A percentile compares a stretch with the other conserved stretches of the same genome.
phyloP scores from a whole-genome alignment of 2,797 vertebrate genomes.

The Antrozous pallidus region DNA sequence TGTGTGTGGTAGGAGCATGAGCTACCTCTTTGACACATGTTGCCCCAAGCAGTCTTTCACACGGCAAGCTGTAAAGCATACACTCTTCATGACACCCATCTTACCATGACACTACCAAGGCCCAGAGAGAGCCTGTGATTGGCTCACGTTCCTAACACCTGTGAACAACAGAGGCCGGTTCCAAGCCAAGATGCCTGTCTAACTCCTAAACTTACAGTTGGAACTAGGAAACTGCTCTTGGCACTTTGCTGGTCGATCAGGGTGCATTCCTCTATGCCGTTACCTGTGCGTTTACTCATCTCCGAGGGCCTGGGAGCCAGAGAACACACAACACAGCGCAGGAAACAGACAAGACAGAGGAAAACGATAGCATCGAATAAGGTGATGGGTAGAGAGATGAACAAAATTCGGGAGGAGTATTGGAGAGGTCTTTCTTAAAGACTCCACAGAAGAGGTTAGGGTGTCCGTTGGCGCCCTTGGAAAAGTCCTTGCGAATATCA shows the following conservation, averaged over 20 bases:
- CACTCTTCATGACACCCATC: not conserved
- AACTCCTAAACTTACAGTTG: not conserved
- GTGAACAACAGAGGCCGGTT: not conserved
- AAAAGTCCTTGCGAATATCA: not conserved
- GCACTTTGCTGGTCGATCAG: not conserved
- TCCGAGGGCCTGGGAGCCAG: not conserved
- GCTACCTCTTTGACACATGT: not conserved
- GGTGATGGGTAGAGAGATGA: not conserved
- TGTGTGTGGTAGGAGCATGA: accelerated
- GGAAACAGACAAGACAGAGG: not conserved
- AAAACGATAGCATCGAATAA: not conserved
- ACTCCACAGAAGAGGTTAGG: not conserved
- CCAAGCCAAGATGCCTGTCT: not conserved
- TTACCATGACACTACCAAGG: not conserved
- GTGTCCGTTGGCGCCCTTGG: not conserved
- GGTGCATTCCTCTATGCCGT: not conserved
- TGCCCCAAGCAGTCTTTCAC: not conserved
- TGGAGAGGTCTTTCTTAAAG: not conserved
- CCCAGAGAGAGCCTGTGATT: not conserved
- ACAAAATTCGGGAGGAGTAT: not conserved
- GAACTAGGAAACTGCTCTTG: not conserved
- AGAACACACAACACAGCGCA: accelerated
- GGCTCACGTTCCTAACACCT: not conserved
- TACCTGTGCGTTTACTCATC: not conserved
- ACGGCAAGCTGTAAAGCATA: not conserved